Conservation (phyloP, 2,113 vertebrate genomes). For the Ophthalmolycus amberensis region DNA sequence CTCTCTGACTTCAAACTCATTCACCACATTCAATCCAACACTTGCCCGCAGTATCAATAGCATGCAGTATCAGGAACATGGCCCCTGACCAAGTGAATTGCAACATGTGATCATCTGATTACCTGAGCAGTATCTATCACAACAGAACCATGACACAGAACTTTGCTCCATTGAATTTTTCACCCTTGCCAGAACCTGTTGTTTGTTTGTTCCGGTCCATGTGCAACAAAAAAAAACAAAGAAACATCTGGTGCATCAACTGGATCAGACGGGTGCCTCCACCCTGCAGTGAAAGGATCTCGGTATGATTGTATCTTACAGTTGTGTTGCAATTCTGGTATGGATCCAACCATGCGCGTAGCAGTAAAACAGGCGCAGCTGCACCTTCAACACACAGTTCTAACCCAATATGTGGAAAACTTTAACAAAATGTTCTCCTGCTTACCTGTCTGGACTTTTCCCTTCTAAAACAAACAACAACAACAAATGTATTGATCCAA, state of each 20-base stretch:
- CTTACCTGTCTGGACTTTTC: conserved; percentile 65
- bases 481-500: conserved; percentile 57
- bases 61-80: conserved; percentile 16
- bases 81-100: conserved; percentile 29
- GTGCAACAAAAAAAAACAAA: background rate
- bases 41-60: conserved; percentile 21
- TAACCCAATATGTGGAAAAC: background rate
- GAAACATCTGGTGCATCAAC: background rate
- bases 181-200: background rate
- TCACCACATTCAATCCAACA: background rate
- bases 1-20: conserved; percentile 32
- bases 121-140: background rate
- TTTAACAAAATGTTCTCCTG: background rate
- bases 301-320: background rate
- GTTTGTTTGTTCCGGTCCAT: background rate
- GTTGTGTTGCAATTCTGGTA: background rate
- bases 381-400: conserved; percentile 1
- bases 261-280: background rate
- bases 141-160: background rate
- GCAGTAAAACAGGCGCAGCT: conserved; percentile 2
- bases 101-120: conserved; percentile 34
- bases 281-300: background rate
- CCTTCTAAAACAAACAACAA: background rate
- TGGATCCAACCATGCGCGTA: background rate
- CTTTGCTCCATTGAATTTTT: background rate